Percentiles rank a stretch among this genome's conserved stretches.
These are phyloP conservation scores for Galleria mellonella DNA, from an alignment of 1,140 invertebrate species.

Conservation along the genomic window DNA sequence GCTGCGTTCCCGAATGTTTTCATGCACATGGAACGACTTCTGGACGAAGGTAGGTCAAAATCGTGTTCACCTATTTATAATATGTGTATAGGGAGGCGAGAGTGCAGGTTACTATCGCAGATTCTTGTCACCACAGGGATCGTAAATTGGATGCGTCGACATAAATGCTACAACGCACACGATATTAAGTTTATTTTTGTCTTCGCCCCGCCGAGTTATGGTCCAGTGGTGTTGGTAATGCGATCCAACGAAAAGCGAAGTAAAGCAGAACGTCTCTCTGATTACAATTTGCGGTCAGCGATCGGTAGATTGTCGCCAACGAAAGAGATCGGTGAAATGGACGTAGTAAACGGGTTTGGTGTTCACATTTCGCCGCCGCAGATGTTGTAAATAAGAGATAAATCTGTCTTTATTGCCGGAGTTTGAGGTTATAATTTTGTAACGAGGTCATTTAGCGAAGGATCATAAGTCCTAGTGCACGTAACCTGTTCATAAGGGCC, in stretches of 20 bases:
- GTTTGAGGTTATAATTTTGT: conserved; percentile 38
- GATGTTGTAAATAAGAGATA: conserved; percentile 27
- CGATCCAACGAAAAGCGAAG: conserved; percentile 66
- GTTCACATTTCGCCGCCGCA: conserved; percentile 31
- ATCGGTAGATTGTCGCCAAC: conserved; percentile 51
- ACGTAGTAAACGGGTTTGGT: conserved; percentile 45
- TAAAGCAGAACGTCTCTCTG: conserved; percentile 57
- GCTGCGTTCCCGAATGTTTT: conserved; percentile 99
- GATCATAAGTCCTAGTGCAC: conserved; percentile 38
- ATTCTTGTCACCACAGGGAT: conserved; percentile 48
- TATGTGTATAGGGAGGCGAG: conserved; percentile 12
- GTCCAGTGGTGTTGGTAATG: conserved; percentile 70
- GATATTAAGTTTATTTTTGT: conserved; percentile 74
- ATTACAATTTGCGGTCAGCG: conserved; percentile 56
- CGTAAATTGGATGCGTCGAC: conserved; percentile 64
- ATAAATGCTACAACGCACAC: conserved; percentile 63
- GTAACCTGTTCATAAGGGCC: conserved; percentile 62
- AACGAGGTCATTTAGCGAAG: conserved; percentile 48
- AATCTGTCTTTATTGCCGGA: conserved; percentile 24
- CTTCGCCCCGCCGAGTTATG: conserved; percentile 69
- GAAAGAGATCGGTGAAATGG: conserved; percentile 51
- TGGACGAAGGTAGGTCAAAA: conserved; percentile 96
- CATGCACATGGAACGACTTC: conserved; percentile 97
- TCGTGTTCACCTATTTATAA: conserved; percentile 27
- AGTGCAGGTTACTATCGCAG: conserved; percentile 20